phyloP scores from a whole-genome alignment of 2,888 invertebrate species.

The Pterostichus niger region DNA sequence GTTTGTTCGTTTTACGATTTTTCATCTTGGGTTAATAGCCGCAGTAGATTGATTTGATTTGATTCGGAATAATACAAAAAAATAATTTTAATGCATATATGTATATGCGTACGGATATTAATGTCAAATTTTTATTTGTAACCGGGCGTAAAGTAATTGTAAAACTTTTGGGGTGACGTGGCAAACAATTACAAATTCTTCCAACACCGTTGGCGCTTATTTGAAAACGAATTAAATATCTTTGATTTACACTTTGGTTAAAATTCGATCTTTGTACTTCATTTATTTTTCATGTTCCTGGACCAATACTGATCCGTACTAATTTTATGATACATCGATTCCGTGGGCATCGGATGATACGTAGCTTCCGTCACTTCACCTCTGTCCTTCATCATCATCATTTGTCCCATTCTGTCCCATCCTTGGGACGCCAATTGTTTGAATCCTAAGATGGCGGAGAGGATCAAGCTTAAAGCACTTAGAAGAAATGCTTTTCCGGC shows the following conservation, averaged over 20 bases:
- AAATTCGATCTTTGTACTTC: constrained; percentile 6
- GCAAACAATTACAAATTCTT: background rate
- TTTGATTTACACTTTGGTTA: background rate
- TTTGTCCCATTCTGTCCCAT: constrained; percentile 66
- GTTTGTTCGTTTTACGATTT: too few species aligned
- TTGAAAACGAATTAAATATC: background rate
- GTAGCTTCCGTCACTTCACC: constrained; percentile 49
- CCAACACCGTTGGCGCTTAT: background rate
- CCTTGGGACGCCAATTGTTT: constrained; percentile 76
- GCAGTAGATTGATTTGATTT: too few species aligned
- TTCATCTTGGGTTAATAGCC: too few species aligned
- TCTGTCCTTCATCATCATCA: constrained; percentile 69
- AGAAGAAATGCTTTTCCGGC: constrained; percentile 81
- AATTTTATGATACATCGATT: constrained; percentile 47
- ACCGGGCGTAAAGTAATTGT: too few species aligned
- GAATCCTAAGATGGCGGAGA: constrained; percentile 82
- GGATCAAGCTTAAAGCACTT: constrained; percentile 79
- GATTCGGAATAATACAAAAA: too few species aligned
- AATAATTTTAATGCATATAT: too few species aligned
- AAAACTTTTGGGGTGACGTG: too few species aligned
- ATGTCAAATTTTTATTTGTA: too few species aligned
- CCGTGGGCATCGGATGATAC: constrained; percentile 61
- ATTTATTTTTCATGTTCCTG: constrained; percentile 37
- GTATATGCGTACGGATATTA: too few species aligned
- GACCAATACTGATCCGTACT: constrained; percentile 56